Percentiles rank a stretch among this genome's conserved stretches.
Evolutionary conservation across 2,797 vertebrate species (phyloP).

Genomic region (Chelidonichthys spinosus): DNA sequence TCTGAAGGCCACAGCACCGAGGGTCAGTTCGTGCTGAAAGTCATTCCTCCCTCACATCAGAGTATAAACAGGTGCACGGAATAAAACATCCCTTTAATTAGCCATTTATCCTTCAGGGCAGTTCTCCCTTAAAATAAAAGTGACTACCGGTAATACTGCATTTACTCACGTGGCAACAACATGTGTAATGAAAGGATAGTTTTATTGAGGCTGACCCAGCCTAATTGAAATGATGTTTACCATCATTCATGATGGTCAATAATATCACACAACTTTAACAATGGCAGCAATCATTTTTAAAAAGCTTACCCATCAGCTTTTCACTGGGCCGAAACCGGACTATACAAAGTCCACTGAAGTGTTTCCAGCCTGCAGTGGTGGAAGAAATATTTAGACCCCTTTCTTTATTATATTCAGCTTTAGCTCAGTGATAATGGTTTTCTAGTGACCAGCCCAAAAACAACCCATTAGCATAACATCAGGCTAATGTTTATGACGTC

Average conservation of each 20-base stretch:
- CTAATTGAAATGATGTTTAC: constrained; percentile 13
- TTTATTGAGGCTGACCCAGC: constrained; percentile 2
- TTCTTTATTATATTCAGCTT: not conserved
- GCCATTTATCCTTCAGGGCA: constrained; percentile 20
- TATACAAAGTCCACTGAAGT: not conserved
- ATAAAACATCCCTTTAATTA: constrained; percentile 43
- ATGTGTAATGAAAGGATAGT: constrained; percentile 30
- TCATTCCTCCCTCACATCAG: constrained; percentile 10
- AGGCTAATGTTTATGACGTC: not conserved
- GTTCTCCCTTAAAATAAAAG: constrained; percentile 29
- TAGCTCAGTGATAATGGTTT: not conserved
- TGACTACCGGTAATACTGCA: not conserved
- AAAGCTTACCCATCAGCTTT: not conserved
- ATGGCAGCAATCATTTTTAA: not conserved
- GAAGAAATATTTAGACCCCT: not conserved
- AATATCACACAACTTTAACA: not conserved
- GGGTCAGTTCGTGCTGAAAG: constrained; percentile 18
- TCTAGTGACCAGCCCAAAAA: not conserved
- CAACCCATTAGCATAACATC: not conserved
- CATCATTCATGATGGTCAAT: not conserved
- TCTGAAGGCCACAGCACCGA: constrained; percentile 27
- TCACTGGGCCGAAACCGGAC: not conserved
- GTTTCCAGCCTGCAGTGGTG: not conserved
- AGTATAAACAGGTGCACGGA: constrained; percentile 44
- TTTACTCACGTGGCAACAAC: constrained; percentile 17